Evolutionary conservation across 2,797 vertebrate genomes (phyloP).

Genomic region (Cuculus canorus): DNA sequence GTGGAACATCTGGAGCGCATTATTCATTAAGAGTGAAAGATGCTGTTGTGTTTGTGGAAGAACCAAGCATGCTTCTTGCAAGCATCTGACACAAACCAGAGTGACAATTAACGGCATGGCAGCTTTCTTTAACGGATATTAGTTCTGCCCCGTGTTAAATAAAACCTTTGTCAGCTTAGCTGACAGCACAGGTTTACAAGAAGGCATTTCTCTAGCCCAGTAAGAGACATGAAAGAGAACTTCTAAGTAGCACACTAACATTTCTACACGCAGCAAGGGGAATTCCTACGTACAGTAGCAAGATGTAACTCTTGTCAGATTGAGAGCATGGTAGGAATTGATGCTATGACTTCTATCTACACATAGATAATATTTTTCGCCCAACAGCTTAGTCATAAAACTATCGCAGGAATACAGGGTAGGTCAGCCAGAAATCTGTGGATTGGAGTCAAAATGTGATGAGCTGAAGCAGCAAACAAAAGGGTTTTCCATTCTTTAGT

Average conservation of each 20-base stretch:
- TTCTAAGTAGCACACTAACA: background rate
- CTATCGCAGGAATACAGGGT: background rate
- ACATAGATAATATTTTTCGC: slow-evolving; percentile 9
- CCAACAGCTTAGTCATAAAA: slow-evolving; percentile 29
- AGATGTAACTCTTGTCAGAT: slow-evolving; percentile 3
- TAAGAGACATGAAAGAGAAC: background rate
- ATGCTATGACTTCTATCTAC: background rate
- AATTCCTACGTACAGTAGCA: background rate
- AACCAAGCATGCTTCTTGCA: slow-evolving; percentile 49
- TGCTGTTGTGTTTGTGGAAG: slow-evolving; percentile 54
- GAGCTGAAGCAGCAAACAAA: slow-evolving; percentile 25
- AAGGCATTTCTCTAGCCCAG: background rate
- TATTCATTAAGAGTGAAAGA: slow-evolving; percentile 59
- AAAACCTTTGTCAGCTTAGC: slow-evolving; percentile 38
- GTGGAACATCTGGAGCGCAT: slow-evolving; percentile 58
- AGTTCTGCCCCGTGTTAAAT: slow-evolving; percentile 37
- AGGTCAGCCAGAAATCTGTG: slow-evolving; percentile 32
- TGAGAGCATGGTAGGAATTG: background rate
- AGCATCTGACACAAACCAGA: slow-evolving; percentile 63
- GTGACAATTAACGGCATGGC: slow-evolving; percentile 36
- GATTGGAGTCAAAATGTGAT: slow-evolving; percentile 12
- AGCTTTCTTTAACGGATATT: slow-evolving; percentile 47
- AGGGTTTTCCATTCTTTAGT: slow-evolving; percentile 8
- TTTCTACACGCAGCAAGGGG: background rate
- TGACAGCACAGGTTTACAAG: slow-evolving; percentile 17